Percentiles rank a stretch among this genome's conserved stretches.
Conservation (phyloP, 2,797 vertebrate species). For the Danio aesculapii region DNA sequence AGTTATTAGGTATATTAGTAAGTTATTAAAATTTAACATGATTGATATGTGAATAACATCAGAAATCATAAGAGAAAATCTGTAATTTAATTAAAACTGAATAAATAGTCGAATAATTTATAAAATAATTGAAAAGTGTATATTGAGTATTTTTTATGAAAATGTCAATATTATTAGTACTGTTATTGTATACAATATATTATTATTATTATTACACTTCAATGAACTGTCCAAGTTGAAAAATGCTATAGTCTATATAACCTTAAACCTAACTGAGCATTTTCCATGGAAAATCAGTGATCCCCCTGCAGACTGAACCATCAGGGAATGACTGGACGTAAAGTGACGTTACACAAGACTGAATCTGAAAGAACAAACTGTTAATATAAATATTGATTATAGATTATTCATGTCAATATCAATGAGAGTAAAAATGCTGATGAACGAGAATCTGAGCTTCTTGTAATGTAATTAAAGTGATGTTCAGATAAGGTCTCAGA, state of each 20-base stretch:
- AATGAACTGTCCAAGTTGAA: no score
- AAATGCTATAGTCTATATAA: not conserved
- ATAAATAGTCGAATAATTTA: no score
- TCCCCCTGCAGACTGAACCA: conserved; percentile 26
- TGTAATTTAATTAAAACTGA: no score
- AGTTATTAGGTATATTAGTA: no score
- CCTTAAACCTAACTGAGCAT: not conserved
- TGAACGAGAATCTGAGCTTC: not conserved
- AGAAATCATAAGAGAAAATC: no score
- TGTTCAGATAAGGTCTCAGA: not conserved
- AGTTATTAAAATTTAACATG: no score
- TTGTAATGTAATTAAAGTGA: not conserved
- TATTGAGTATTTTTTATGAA: no score
- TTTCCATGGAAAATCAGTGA: conserved; percentile 30
- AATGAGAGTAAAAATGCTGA: not conserved
- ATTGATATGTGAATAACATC: no score
- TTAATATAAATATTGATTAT: not conserved
- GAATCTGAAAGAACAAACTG: not conserved
- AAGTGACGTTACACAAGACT: conserved; percentile 3
- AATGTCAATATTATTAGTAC: no score
- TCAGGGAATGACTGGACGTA: not conserved
- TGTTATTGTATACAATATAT: no score
- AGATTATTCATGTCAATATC: not conserved
- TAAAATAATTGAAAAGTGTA: no score
- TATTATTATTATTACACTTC: no score